Evolutionary conservation across 1,140 invertebrate genomes (phyloP).

Genomic region (Solenopsis invicta): DNA sequence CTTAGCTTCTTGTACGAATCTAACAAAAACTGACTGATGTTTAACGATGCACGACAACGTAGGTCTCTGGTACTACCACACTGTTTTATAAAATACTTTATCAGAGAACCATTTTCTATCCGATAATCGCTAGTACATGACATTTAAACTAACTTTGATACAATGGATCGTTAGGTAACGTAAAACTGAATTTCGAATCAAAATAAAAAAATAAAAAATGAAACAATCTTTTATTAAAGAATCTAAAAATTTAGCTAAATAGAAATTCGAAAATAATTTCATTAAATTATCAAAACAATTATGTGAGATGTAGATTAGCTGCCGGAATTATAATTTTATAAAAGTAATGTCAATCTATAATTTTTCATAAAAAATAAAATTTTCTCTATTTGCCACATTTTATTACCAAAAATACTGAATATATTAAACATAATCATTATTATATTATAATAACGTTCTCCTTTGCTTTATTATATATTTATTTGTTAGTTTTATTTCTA

Average conservation of each 20-base stretch:
- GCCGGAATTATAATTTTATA: not conserved
- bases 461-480: not conserved
- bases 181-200: not conserved
- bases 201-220: not conserved
- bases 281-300: too few relatives aligned
- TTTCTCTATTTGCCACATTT: not conserved
- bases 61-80: not conserved
- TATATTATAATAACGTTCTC: too few relatives aligned
- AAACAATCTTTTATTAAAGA: too few relatives aligned
- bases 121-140: not conserved
- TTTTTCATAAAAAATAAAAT: not conserved
- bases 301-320: too few relatives aligned
- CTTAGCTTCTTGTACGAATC: not conserved
- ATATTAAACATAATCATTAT: not conserved
- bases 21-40: constrained; percentile 13
- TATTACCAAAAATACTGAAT: not conserved
- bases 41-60: constrained; percentile 31
- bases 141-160: not conserved
- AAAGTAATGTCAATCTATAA: not conserved
- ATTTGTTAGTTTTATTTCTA: not conserved
- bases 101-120: not conserved
- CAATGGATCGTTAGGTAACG: not conserved
- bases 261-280: too few relatives aligned
- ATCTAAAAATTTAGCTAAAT: too few relatives aligned
- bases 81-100: not conserved